Evolutionary conservation across 1,140 invertebrate genomes (phyloP), one percentile per base, ranked within the genome.

Genomic region (Diprion similis): DNA sequence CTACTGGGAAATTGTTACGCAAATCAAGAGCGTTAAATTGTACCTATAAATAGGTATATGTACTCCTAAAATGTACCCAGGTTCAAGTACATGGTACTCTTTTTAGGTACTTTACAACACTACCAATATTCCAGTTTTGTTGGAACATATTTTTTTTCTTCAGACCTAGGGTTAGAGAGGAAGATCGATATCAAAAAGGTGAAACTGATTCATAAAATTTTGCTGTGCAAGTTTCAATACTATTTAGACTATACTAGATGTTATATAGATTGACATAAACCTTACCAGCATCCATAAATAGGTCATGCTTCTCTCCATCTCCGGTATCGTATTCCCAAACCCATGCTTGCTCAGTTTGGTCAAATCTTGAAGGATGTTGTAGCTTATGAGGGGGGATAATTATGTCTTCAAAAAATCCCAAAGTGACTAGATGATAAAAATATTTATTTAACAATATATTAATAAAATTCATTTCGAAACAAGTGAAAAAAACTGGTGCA

Each of bases 341-440:
- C 97, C 97, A 99, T 0, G 94, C 92, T 88, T 98, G 96, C 83
- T 98, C 96, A 64, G 92, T 93, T 89, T 98, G 95, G 89, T 98
- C 95, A 89, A 97, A 99, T 80, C 94, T 91, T 7, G 95, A 96
- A 13, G 96, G 96, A 87, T 97, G 93, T 87, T 97, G 97, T 8
- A 99, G 86, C 19, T 93, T 93, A 82, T 94, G 92, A 10, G 95
- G 92, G 72, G 96, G 96, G 81, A 99, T 97, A 46, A 97, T 84
- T 76, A 99, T 97, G 81, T 98, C 97, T 89, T 98, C 97, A 87
- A 98, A 99, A 87, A 98, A 98, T 73, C 95, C 96, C 67, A 99
- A 86, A 4, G 95, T 94, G 1, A 98, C 95, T 96, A 87, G 76
- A 93, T 91, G 67, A 75, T 73, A 76, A 69, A 67, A 75, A 45